Percentiles rank a stretch among this genome's conserved stretches.
Conservation (phyloP, 2,888 invertebrate species). For the Eilema depressum region DNA sequence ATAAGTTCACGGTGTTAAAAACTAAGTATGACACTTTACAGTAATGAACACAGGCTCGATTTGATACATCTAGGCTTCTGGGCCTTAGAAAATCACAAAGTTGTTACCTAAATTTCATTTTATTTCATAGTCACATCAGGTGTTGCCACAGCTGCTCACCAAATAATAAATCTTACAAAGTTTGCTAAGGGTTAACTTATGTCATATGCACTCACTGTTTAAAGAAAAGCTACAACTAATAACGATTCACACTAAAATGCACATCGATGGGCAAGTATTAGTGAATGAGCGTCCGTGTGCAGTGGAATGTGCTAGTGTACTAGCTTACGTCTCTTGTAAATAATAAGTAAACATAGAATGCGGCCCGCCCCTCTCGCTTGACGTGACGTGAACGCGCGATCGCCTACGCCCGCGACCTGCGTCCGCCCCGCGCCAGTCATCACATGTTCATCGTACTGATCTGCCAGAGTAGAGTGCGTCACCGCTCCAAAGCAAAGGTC, state of each 20-base stretch:
- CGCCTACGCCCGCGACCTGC: conserved; percentile 70
- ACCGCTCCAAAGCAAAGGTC: conserved; percentile 60
- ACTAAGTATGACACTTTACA: conserved; percentile 34
- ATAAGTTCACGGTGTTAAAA: conserved; percentile 58
- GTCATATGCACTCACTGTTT: conserved; percentile 67
- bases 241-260: conserved; percentile 78
- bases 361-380: conserved; percentile 72
- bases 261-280: conserved; percentile 65
- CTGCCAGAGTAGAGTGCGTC: conserved; percentile 67
- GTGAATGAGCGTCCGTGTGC: conserved; percentile 63
- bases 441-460: conserved; percentile 65
- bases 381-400: conserved; percentile 69
- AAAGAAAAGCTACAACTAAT: conserved; percentile 69
- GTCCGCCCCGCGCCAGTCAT: conserved; percentile 65
- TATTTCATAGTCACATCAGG: conserved; percentile 81
- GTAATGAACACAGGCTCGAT: conserved; percentile 30
- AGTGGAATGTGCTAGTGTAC: conserved; percentile 84
- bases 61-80: conserved; percentile 39
- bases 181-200: conserved; percentile 54
- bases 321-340: conserved; percentile 75
- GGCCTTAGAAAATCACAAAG: conserved; percentile 42
- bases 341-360: conserved; percentile 79
- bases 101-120: conserved; percentile 84
- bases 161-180: conserved; percentile 55
- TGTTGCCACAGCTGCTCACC: conserved; percentile 71